Evolutionary conservation across 1,140 invertebrate genomes (phyloP), one percentile per base, ranked within the genome.

Genomic region (Amphibalanus amphitrite): DNA sequence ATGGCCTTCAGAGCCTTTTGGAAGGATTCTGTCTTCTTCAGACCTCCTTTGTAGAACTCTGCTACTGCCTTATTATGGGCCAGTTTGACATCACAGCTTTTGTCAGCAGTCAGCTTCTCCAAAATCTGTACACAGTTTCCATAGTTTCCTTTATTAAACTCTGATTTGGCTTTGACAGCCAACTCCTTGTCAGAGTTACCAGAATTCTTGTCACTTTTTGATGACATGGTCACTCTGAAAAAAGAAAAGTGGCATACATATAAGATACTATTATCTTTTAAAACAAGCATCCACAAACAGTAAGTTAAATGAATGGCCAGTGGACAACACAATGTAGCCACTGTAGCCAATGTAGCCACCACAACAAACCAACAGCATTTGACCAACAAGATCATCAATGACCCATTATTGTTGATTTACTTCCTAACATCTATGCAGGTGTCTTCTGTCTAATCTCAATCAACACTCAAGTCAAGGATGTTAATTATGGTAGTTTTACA

Each of bases 41-140:
- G 82, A 40, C 89, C 85, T 75, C 82, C 85, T 74, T 85, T 84
- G 76, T 86, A 89, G 79, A 87, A 91, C 72, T 90, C 88, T 0
- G 84, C 85, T 0, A 92, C 84, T 10, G 85, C 83, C 78, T 86
- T 86, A 77, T 92, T 92, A 74, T 89, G 88, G 0, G 84, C 79
- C 25, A 90, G 84, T 78, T 90, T 90, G 0, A 85, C 79, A 78
- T 90, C 88, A 59, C 82, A 83, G 0, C 84, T 83, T 30, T 84
- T 81, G 28, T 84, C 75, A 71, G 85, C 75, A 71, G 85, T 83
- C 28, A 91, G 77, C 77, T 87, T 85, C 38, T 82, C 82, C 65
- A 91, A 80, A 59, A 83, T 76, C 20, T 67, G 26, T 3, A 28
- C 10, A 28, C 65, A 67, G 28, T 28, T 67, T 10, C n/a, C 20